Evolutionary conservation across 2,113 vertebrate species (phyloP).

Genomic region (Otolemur garnettii): DNA sequence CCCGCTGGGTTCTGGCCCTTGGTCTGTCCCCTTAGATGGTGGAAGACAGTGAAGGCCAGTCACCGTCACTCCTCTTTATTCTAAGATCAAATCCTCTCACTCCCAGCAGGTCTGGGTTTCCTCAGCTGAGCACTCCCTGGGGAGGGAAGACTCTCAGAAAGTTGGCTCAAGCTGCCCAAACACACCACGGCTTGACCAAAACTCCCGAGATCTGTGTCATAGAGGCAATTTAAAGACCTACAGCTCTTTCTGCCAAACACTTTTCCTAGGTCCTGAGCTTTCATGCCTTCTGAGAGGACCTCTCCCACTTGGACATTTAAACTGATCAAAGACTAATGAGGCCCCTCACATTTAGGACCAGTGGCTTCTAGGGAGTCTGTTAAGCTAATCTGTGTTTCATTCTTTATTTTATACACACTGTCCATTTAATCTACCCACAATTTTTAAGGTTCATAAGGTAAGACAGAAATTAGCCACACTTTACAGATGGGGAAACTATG

Average conservation of each 20-base stretch:
- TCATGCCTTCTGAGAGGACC: neutral
- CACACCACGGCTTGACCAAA: neutral
- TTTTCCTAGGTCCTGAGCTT: neutral
- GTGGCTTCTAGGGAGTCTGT: neutral
- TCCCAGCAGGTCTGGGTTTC: neutral
- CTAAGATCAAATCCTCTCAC: neutral
- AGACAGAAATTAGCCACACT: neutral
- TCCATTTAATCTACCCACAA: neutral
- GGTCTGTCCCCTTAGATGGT: neutral
- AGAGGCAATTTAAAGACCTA: neutral
- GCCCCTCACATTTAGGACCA: neutral
- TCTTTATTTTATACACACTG: neutral
- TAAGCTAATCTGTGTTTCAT: neutral
- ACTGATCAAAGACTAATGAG: constrained; percentile 7
- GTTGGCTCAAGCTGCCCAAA: neutral
- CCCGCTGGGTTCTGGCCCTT: neutral
- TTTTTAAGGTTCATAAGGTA: neutral
- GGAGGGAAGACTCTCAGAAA: neutral
- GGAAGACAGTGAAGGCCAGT: neutral
- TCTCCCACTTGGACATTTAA: neutral
- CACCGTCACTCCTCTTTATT: neutral
- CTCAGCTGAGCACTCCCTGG: neutral
- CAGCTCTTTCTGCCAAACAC: neutral
- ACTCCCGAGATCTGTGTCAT: neutral
- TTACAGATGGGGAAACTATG: neutral